These are phyloP conservation scores for Drosophila formosana DNA, from an alignment of 2,888 invertebrate species.

Conservation along the genomic window DNA sequence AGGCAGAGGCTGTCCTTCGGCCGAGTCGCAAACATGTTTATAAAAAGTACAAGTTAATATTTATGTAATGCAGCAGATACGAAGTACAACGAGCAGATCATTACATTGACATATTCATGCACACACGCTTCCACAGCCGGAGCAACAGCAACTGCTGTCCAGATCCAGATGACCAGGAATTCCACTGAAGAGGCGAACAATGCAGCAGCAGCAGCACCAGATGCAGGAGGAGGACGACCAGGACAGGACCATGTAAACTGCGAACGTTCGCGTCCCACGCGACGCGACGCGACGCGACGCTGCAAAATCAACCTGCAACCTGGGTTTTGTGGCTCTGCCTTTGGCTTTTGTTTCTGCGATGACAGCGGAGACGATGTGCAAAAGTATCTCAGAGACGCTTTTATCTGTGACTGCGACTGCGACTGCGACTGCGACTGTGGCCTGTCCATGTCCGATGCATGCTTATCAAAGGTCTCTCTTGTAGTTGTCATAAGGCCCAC, in stretches of 20 bases:
- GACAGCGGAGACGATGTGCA: conserved; percentile 42
- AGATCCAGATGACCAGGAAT: conserved; percentile 50
- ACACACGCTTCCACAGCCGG: conserved; percentile 31
- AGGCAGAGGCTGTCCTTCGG: conserved; percentile 29
- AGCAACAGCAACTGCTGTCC: neutral
- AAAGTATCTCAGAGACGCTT: conserved; percentile 59
- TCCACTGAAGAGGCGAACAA: conserved; percentile 68
- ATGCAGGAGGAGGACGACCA: conserved; percentile 6
- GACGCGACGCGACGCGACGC: conserved; percentile 58
- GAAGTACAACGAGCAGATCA: conserved; percentile 61
- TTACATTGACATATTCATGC: conserved; percentile 81
- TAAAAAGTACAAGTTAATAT: conserved; percentile 80
- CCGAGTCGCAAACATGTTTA: conserved; percentile 67
- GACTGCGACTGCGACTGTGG: conserved; percentile 25
- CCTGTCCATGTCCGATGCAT: conserved; percentile 56
- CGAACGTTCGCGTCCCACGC: conserved; percentile 67
- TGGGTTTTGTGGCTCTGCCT: conserved; percentile 11
- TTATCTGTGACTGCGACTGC: conserved; percentile 62
- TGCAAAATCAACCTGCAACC: conserved; percentile 23
- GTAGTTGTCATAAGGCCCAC: conserved; percentile 79
- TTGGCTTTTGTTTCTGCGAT: conserved; percentile 50
- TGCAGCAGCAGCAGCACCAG: conserved; percentile 25
- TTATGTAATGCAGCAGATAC: conserved; percentile 76
- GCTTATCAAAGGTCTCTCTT: conserved; percentile 70
- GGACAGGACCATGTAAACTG: conserved; percentile 65